Evolutionary conservation across 2,888 invertebrate genomes (phyloP).

Genomic region (Nebria salina): DNA sequence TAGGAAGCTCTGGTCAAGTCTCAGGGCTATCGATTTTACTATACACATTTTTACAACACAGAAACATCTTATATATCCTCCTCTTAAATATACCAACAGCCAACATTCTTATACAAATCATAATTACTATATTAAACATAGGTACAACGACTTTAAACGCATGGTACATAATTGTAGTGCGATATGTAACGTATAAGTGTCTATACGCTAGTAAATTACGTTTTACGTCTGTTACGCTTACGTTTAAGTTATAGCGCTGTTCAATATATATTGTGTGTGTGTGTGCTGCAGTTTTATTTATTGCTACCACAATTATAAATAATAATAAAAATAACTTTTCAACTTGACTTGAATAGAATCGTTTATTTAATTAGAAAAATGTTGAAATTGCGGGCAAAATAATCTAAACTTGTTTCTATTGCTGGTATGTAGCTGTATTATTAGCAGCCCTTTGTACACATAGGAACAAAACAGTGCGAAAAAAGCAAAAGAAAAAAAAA

Average conservation of each 20-base stretch:
- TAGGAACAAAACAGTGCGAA: constrained; percentile 3
- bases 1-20: constrained; percentile 25
- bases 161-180: constrained; percentile 10
- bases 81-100: neutral
- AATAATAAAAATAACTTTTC: neutral
- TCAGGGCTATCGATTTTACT: constrained; percentile 38
- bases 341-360: too few species aligned
- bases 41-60: constrained; percentile 25
- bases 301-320: neutral
- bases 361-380: too few species aligned
- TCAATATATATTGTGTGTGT: neutral
- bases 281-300: neutral
- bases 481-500: constrained; percentile 33
- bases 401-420: too few species aligned
- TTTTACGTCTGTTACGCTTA: constrained; percentile 13
- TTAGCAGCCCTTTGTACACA: constrained; percentile 28
- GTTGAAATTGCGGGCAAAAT: too few species aligned
- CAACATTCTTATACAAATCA: constrained; percentile 36
- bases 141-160: constrained; percentile 6
- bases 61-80: constrained; percentile 9
- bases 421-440: constrained; percentile 9
- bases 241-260: neutral
- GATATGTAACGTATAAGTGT: constrained; percentile 14
- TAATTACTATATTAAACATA: constrained; percentile 37
- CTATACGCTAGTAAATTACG: constrained; percentile 9